Conservation (phyloP, 2,113 vertebrate genomes). For the Mobula hypostoma region DNA sequence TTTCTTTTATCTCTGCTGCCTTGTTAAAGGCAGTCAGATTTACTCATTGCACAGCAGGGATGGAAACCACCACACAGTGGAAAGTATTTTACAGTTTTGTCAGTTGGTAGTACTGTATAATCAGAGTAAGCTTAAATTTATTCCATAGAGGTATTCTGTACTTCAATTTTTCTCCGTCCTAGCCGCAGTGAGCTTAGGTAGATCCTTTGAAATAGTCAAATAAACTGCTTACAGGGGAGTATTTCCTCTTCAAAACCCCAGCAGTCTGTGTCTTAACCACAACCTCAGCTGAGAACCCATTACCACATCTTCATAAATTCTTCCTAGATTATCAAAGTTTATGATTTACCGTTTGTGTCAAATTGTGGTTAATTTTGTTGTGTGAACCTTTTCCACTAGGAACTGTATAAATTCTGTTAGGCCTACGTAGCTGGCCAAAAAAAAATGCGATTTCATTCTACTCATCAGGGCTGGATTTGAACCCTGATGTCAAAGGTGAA, state of each 20-base stretch:
- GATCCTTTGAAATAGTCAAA: background rate
- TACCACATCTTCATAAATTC: background rate
- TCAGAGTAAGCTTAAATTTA: conserved; percentile 19
- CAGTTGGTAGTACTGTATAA: conserved; percentile 9
- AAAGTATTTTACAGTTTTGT: conserved; percentile 12
- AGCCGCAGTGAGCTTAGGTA: background rate
- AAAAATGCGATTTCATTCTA: background rate
- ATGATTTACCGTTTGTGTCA: background rate
- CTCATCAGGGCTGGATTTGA: background rate
- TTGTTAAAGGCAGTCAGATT: conserved; percentile 25
- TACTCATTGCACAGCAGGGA: conserved; percentile 12
- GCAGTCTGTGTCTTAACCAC: background rate
- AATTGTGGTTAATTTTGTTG: background rate
- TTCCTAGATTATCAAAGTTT: background rate
- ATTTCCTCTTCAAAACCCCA: background rate
- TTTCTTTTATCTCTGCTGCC: conserved; percentile 7
- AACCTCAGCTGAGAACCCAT: background rate
- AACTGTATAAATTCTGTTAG: background rate
- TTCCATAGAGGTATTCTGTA: background rate
- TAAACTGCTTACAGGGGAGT: background rate
- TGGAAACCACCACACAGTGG: background rate
- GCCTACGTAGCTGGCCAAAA: background rate
- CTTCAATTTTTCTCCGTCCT: background rate
- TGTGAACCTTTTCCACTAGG: background rate
- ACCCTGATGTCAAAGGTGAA: background rate